Evolutionary conservation across 2,113 vertebrate species (phyloP), one percentile per base, ranked within the genome.

Genomic region (Urocolius indicus): DNA sequence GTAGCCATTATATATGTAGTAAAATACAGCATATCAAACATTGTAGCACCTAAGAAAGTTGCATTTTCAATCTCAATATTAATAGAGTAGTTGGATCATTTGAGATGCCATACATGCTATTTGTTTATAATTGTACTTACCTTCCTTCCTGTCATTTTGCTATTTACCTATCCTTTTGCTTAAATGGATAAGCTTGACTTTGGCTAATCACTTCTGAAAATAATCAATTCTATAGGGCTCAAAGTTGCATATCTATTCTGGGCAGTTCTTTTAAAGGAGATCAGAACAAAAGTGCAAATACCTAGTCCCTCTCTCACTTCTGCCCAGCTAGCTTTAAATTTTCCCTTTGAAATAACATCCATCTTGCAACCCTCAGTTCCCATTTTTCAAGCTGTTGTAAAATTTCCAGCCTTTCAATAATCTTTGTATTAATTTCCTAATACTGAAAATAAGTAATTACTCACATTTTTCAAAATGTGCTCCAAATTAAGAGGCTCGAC

Each of bases 381-480:
- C 66, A 43, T 89, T 90, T 90, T 80, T 93, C 71, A 83, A 85
- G 57, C 79, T 66, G 75, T 26, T 86, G 63, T 67, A 84, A 92
- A 73, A 87, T 67, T 72, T 89, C 30, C 82, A 81, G 51, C 66
- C 79, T 84, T 74, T 90, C 93, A 88, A 94, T 95, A 93, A 91
- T 89, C 72, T 93, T 80, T 87, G 79, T 95, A 91, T 95, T 94
- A 92, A 97, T 96, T 94, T 96, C 62, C 84, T 94, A 78, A 71
- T 29, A 11, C 66, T 62, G 85, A 90, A 95, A 93, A 92, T 90
- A 92, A 93, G 72, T 94, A 95, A 96, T 97, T 95, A 80, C 69
- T 79, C 59, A 3, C 89, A 91, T 95, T 94, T 97, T 96, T 97
- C 94, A 96, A 91, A 73, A 62, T 61, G 79, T 49, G 82, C 48